Percentiles rank a stretch among this genome's conserved stretches.
Conservation (phyloP, 2,888 invertebrate species). For the Eupithecia insigniata region DNA sequence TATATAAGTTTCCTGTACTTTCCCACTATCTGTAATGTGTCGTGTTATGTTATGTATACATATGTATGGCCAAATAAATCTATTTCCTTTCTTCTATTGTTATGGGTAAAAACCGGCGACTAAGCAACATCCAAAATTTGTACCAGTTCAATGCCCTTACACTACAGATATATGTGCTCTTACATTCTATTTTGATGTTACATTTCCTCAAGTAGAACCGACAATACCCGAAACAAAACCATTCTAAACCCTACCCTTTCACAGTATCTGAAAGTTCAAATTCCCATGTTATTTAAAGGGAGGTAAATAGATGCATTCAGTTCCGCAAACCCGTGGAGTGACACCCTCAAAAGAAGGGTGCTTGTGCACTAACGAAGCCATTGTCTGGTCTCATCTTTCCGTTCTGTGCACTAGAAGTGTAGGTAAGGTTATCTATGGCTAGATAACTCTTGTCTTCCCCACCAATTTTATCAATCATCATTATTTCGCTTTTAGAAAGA, state of each 20-base stretch:
- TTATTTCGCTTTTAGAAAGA: no score
- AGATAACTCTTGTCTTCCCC: not conserved
- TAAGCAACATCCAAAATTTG: not conserved
- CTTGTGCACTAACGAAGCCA: slow-evolving; percentile 76
- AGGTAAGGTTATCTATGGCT: not conserved
- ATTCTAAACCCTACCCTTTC: not conserved
- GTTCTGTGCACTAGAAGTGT: slow-evolving; percentile 27
- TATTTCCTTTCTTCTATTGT: no score
- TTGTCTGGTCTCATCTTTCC: slow-evolving; percentile 59
- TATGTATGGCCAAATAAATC: no score
- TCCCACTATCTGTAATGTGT: no score
- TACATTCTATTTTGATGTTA: slow-evolving; percentile 10
- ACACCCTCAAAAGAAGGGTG: slow-evolving; percentile 67
- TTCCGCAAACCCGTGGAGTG: slow-evolving; percentile 62
- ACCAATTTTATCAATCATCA: not conserved
- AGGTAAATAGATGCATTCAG: slow-evolving; percentile 36
- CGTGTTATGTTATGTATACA: no score
- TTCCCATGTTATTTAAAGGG: not conserved
- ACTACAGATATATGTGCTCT: not conserved
- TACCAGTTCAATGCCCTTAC: slow-evolving; percentile 1
- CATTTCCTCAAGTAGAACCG: slow-evolving; percentile 1
- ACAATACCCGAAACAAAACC: not conserved
- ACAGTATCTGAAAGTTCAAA: not conserved
- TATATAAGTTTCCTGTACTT: no score
- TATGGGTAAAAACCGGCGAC: no score